A percentile compares a stretch with the other conserved stretches of the same genome.
Evolutionary conservation across 2,797 vertebrate genomes (phyloP).

Genomic region (Macrochelys suwanniensis): DNA sequence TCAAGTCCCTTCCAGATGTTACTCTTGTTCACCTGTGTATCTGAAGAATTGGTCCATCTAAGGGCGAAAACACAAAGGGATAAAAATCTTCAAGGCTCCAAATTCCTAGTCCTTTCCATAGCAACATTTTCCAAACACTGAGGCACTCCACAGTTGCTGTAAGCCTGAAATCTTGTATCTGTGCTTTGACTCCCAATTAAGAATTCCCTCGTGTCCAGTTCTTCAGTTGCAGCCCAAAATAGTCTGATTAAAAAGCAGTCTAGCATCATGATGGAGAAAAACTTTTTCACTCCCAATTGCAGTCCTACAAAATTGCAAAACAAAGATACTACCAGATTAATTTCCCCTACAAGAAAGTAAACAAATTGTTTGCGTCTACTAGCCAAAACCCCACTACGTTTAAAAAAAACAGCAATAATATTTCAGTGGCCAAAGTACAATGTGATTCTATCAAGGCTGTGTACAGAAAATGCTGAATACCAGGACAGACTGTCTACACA

Average conservation of each 20-base stretch:
- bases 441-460: neutral
- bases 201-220: neutral
- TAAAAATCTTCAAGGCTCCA: fast-evolving
- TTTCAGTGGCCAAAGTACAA: neutral
- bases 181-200: neutral
- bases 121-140: neutral
- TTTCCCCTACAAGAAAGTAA: neutral
- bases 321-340: neutral
- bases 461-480: neutral
- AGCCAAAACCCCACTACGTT: neutral
- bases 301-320: neutral
- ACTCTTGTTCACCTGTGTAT: neutral
- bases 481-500: neutral
- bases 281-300: neutral
- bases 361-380: neutral
- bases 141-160: neutral
- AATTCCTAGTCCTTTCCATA: neutral
- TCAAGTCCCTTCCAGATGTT: neutral
- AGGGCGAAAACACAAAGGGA: too few species aligned
- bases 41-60: neutral
- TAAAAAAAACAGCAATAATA: neutral
- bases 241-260: fast-evolving
- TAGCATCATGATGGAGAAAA: neutral
- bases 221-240: neutral
- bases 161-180: neutral